Conservation (phyloP, 2,797 vertebrate species). For the Semotilus atromaculatus region DNA sequence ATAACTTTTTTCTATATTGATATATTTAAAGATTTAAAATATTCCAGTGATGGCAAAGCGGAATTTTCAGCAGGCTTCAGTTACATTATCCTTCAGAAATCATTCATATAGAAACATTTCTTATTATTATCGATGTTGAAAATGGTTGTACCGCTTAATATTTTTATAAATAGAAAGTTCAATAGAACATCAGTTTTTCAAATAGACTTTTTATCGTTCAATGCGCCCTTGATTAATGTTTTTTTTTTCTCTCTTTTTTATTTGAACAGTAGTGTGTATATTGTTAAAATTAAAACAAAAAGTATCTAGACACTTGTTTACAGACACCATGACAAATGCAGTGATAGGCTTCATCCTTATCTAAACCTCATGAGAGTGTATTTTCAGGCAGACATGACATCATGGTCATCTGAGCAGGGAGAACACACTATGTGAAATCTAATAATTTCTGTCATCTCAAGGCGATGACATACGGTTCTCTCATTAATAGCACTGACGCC, state of each 20-base stretch:
- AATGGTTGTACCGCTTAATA: too few species aligned
- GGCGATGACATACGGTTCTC: constrained; percentile 4
- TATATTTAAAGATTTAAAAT: too few species aligned
- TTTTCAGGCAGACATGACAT: constrained; percentile 36
- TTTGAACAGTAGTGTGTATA: background rate
- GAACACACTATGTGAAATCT: constrained; percentile 26
- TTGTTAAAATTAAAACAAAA: background rate
- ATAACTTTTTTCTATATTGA: too few species aligned
- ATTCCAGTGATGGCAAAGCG: too few species aligned
- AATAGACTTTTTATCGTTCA: background rate
- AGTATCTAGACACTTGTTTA: background rate
- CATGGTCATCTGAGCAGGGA: constrained; percentile 26
- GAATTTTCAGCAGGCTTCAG: background rate
- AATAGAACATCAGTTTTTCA: too few species aligned
- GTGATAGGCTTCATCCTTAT: constrained; percentile 31
- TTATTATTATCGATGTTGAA: background rate
- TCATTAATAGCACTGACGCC: constrained; percentile 53
- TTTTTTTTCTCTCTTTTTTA: too few species aligned
- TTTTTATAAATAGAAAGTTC: too few species aligned
- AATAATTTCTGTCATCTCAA: constrained; percentile 39
- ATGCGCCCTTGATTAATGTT: background rate
- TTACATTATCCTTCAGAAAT: background rate
- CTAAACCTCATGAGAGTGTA: constrained; percentile 34
- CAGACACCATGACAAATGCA: background rate
- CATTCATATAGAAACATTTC: background rate